These are phyloP conservation scores for Toxostoma redivivum DNA, from an alignment of 2,113 vertebrate species.

Conservation along the genomic window DNA sequence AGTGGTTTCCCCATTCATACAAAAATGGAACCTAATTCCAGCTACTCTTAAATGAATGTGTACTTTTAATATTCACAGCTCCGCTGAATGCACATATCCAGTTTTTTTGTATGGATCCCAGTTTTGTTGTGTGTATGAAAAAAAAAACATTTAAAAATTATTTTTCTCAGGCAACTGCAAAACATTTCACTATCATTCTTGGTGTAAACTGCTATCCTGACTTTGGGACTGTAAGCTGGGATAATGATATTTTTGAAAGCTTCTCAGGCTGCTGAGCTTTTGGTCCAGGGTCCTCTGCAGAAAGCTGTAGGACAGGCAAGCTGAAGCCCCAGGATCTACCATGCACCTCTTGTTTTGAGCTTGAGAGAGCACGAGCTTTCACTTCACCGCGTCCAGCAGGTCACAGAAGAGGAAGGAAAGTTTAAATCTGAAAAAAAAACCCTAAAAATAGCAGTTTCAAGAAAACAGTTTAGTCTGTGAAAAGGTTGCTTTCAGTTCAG, in stretches of 20 bases:
- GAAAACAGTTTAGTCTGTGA: neutral
- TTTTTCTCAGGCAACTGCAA: neutral
- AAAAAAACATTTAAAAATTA: neutral
- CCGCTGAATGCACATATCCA: neutral
- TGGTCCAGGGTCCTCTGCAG: neutral
- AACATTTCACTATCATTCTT: fast-evolving
- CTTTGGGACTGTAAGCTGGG: neutral
- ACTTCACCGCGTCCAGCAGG: neutral
- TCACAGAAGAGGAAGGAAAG: neutral
- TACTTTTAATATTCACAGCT: neutral
- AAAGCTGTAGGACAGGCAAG: neutral
- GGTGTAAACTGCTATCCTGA: neutral
- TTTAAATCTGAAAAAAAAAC: neutral
- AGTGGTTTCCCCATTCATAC: neutral
- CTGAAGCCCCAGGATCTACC: neutral
- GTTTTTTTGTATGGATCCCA: neutral
- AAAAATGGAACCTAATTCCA: neutral
- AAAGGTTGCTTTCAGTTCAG: neutral
- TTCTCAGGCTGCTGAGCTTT: neutral
- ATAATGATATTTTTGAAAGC: neutral
- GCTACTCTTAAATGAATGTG: neutral
- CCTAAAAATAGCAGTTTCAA: neutral
- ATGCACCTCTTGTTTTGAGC: neutral
- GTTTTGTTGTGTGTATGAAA: neutral
- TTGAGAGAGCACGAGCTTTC: neutral